Percentiles rank a stretch among this genome's conserved stretches.
phyloP scores from a whole-genome alignment of 2,888 invertebrate genomes.

The Carterocephalus palaemon region DNA sequence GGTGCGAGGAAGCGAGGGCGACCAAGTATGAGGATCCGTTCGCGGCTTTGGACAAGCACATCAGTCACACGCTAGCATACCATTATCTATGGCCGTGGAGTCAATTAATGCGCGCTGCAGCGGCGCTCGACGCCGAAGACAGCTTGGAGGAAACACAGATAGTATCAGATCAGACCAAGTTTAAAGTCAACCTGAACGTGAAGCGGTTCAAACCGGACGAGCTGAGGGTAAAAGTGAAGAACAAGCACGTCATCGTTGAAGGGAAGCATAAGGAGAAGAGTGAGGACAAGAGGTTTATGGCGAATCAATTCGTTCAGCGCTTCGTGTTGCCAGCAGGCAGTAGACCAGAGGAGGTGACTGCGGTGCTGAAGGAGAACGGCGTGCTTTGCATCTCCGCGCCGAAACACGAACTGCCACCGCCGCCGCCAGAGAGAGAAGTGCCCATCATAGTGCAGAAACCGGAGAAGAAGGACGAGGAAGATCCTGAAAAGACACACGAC shows the following conservation, averaged over 20 bases:
- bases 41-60: slow-evolving; percentile 55
- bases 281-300: slow-evolving; percentile 49
- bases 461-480: slow-evolving; percentile 36
- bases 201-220: slow-evolving; percentile 64
- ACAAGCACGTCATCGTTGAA: slow-evolving; percentile 62
- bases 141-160: slow-evolving; percentile 61
- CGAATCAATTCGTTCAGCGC: slow-evolving; percentile 66
- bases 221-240: slow-evolving; percentile 62
- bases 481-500: slow-evolving; percentile 27
- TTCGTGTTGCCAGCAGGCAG: slow-evolving; percentile 62
- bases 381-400: slow-evolving; percentile 58
- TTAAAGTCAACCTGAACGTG: slow-evolving; percentile 58
- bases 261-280: slow-evolving; percentile 57
- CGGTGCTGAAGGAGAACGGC: slow-evolving; percentile 58
- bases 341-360: slow-evolving; percentile 63
- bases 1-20: slow-evolving; percentile 45
- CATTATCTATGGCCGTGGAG: slow-evolving; percentile 71
- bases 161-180: slow-evolving; percentile 53
- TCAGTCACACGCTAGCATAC: slow-evolving; percentile 59
- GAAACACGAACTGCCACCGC: slow-evolving; percentile 64
- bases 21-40: slow-evolving; percentile 57
- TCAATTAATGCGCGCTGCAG: slow-evolving; percentile 59
- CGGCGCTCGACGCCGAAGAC: slow-evolving; percentile 52
- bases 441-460: slow-evolving; percentile 57
- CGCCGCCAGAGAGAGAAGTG: slow-evolving; percentile 60